Evolutionary conservation across 2,888 invertebrate species (phyloP).

Genomic region (Andrena trimmerana): DNA sequence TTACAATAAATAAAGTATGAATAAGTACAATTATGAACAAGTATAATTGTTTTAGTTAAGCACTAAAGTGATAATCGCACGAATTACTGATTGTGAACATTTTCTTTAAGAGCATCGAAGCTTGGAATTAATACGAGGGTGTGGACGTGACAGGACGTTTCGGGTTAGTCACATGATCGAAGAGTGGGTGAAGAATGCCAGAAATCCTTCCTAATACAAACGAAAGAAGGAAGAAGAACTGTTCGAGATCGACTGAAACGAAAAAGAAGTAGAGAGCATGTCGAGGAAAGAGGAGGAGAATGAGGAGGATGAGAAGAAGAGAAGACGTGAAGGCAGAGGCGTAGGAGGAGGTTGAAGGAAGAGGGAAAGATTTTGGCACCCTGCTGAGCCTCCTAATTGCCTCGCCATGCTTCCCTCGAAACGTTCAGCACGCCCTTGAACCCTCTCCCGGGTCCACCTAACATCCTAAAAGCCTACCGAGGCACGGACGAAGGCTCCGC

Average conservation of each 20-base stretch:
- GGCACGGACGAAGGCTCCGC: conserved; percentile 49
- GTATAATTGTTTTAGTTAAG: neutral
- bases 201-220: conserved; percentile 39
- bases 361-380: conserved; percentile 82
- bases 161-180: conserved; percentile 57
- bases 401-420: conserved; percentile 79
- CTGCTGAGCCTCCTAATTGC: conserved; percentile 84
- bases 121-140: conserved; percentile 54
- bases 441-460: conserved; percentile 75
- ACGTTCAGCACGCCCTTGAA: conserved; percentile 82
- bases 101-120: conserved; percentile 6
- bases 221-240: conserved; percentile 55
- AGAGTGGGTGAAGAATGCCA: conserved; percentile 46
- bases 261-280: neutral
- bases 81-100: neutral
- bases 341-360: conserved; percentile 62
- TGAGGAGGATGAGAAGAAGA: conserved; percentile 18
- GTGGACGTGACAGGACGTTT: conserved; percentile 61
- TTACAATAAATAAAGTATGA: too few relatives aligned
- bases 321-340: conserved; percentile 50
- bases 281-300: conserved; percentile 8
- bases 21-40: too few relatives aligned
- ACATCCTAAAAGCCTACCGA: conserved; percentile 75
- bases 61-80: neutral
- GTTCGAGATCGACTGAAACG: conserved; percentile 35